Percentiles rank a stretch among this genome's conserved stretches.
Evolutionary conservation across 2,888 invertebrate species (phyloP).

Genomic region (Orchesellides sinensis): DNA sequence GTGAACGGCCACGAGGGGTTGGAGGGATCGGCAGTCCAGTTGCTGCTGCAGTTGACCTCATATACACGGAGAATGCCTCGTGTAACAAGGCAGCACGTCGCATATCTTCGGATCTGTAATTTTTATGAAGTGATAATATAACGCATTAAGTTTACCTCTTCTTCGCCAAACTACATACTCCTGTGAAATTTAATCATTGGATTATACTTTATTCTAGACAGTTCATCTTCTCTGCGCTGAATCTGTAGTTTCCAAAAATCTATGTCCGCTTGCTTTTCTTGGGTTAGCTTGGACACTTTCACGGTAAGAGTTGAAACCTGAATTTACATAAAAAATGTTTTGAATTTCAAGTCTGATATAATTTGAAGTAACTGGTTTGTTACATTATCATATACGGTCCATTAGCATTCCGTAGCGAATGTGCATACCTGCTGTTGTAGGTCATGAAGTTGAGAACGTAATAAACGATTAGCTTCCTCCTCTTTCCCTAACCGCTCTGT

Average conservation of each 20-base stretch:
- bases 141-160: not conserved
- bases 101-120: conserved; percentile 67
- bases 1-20: not conserved
- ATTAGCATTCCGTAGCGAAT: too few relatives aligned
- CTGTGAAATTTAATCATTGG: not conserved
- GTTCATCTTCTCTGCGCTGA: conserved; percentile 67
- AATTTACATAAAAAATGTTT: too few relatives aligned
- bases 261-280: conserved; percentile 65
- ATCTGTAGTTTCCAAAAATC: conserved; percentile 69
- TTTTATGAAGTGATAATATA: not conserved
- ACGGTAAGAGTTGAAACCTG: conserved; percentile 39
- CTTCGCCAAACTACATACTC: not conserved
- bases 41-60: conserved; percentile 68
- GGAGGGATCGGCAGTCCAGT: conserved; percentile 69
- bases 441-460: conserved; percentile 63
- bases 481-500: conserved; percentile 64
- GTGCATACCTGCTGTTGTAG: conserved; percentile 60
- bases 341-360: too few relatives aligned
- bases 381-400: too few relatives aligned
- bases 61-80: conserved; percentile 70
- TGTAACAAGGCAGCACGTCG: conserved; percentile 68
- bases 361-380: too few relatives aligned
- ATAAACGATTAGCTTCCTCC: conserved; percentile 64
- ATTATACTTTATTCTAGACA: conserved; percentile 64
- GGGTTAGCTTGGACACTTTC: conserved; percentile 52